Conservation (phyloP, 2,113 vertebrate genomes). For the Uria aalge region DNA sequence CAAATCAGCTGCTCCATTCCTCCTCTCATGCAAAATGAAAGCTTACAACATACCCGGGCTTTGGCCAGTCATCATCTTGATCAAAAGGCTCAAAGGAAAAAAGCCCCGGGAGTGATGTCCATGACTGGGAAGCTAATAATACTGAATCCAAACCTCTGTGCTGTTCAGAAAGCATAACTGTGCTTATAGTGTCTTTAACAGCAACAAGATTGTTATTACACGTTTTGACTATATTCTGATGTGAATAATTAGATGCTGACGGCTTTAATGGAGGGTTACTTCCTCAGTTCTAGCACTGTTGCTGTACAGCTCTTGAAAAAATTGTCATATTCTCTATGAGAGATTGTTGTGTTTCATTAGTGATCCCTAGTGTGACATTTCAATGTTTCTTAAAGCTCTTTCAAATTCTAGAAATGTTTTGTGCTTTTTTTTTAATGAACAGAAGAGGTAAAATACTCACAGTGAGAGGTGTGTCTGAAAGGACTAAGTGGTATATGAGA, state of each 20-base stretch:
- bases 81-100: not conserved
- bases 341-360: not conserved
- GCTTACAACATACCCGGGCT: rapidly evolving
- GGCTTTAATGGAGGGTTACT: not conserved
- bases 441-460: not conserved
- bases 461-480: not conserved
- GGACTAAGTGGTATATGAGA: not conserved
- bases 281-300: not conserved
- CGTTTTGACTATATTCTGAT: not conserved
- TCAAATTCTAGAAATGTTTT: not conserved
- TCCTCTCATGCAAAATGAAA: not conserved
- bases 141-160: not conserved
- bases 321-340: not conserved
- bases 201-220: not conserved
- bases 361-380: not conserved
- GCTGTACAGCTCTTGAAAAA: not conserved
- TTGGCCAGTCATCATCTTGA: not conserved
- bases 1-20: not conserved
- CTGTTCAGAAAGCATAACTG: not conserved
- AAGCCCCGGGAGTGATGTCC: not conserved
- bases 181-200: not conserved
- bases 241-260: not conserved
- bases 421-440: not conserved
- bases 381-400: not conserved
- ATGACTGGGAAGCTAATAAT: not conserved